Percentiles rank a stretch among this genome's conserved stretches.
Evolutionary conservation across 2,113 vertebrate species (phyloP).

Genomic region (Lucifuga dentata): DNA sequence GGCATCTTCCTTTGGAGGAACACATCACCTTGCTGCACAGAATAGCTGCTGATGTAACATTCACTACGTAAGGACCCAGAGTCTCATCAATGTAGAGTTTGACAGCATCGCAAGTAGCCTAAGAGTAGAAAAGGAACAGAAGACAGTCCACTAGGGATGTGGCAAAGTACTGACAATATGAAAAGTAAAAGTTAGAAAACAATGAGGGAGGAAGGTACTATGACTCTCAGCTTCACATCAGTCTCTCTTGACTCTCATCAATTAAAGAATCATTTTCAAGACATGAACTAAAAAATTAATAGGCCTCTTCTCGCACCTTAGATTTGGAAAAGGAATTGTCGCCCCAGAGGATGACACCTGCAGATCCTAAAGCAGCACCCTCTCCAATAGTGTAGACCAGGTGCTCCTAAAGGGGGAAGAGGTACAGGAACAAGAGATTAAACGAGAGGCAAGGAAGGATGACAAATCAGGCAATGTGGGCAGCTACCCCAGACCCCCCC

Average conservation of each 20-base stretch:
- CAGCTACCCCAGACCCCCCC: no score
- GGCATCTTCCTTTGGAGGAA: constrained; percentile 79
- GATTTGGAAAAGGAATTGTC: constrained; percentile 63
- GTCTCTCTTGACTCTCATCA: no score
- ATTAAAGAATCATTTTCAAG: no score
- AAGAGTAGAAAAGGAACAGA: constrained; percentile 12
- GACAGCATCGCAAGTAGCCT: constrained; percentile 72
- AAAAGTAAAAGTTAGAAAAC: no score
- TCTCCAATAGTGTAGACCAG: constrained; percentile 80
- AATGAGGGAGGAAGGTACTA: no score
- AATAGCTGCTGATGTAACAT: constrained; percentile 78
- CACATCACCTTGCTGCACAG: constrained; percentile 81
- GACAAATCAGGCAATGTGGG: background rate
- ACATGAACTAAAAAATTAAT: no score
- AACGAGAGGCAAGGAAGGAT: background rate
- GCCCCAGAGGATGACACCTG: constrained; percentile 84
- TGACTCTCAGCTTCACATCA: no score
- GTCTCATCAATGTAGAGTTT: constrained; percentile 75
- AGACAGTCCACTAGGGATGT: no score
- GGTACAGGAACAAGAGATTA: constrained; percentile 14
- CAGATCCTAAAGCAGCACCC: constrained; percentile 78
- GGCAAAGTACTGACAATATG: no score
- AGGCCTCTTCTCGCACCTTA: constrained; percentile 56
- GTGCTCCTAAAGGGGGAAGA: constrained; percentile 62
- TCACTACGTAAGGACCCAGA: constrained; percentile 83